Evolutionary conservation across 2,113 vertebrate species (phyloP).

Genomic region (Cinclus mexicanus): DNA sequence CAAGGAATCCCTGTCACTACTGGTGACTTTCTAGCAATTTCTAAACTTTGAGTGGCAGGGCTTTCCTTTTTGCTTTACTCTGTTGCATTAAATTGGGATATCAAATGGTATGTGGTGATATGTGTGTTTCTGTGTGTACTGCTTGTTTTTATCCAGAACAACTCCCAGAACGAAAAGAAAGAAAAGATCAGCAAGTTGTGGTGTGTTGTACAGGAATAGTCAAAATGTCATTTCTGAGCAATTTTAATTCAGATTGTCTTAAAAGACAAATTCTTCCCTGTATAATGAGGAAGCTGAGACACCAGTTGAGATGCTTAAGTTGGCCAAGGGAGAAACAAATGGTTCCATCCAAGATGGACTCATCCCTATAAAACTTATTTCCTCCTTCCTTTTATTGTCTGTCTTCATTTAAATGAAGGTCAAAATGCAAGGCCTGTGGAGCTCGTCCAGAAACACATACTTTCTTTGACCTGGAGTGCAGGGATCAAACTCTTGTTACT

Average conservation of each 20-base stretch:
- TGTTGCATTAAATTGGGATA: background rate
- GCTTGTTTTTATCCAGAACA: background rate
- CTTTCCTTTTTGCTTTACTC: background rate
- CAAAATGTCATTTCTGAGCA: background rate
- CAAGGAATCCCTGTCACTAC: background rate
- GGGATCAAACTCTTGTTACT: background rate
- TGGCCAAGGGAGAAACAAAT: background rate
- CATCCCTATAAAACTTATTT: background rate
- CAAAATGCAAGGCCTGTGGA: background rate
- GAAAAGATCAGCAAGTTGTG: background rate
- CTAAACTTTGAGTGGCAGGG: background rate
- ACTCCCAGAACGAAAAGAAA: background rate
- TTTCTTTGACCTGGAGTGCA: background rate
- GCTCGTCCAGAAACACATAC: background rate
- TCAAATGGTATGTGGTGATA: background rate
- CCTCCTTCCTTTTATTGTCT: background rate
- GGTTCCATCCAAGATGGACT: background rate
- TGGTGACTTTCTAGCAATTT: background rate
- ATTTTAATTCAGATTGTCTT: background rate
- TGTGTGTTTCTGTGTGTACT: background rate
- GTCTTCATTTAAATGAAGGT: background rate
- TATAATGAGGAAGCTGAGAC: background rate
- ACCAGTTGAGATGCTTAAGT: background rate
- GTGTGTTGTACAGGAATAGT: background rate
- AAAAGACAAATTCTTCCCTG: background rate